Evolutionary conservation across 2,113 vertebrate species (phyloP).

Genomic region (Rana temporaria): DNA sequence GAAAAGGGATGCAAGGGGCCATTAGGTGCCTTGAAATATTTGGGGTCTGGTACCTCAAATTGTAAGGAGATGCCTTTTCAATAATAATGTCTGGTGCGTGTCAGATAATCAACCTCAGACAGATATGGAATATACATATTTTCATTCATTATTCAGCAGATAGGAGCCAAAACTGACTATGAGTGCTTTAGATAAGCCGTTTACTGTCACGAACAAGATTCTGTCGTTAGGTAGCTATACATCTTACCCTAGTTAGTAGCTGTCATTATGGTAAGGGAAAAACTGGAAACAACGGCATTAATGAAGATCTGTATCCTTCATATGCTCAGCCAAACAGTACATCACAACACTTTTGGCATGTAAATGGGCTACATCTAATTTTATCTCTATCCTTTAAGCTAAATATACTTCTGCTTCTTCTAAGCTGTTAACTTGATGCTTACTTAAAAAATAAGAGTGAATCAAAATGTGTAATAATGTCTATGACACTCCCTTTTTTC

Average conservation of each 20-base stretch:
- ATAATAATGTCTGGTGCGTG: no score
- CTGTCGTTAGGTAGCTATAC: neutral
- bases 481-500: no score
- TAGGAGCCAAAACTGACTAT: neutral
- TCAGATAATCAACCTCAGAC: no score
- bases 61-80: no score
- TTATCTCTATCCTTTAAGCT: slow-evolving; percentile 40
- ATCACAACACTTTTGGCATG: slow-evolving; percentile 41
- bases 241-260: slow-evolving; percentile 6
- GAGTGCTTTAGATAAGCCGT: neutral
- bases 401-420: slow-evolving; percentile 40
- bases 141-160: neutral
- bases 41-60: no score
- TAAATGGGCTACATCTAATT: slow-evolving; percentile 34
- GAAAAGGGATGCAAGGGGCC: no score
- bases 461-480: no score
- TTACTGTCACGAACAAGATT: neutral
- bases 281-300: slow-evolving; percentile 15
- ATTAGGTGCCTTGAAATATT: no score
- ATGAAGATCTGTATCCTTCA: neutral
- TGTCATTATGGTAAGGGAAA: neutral
- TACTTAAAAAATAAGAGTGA: neutral
- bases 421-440: slow-evolving; percentile 35
- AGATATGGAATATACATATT: no score
- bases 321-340: slow-evolving; percentile 14